Conservation (phyloP, 1,140 invertebrate genomes). For the Conus ventricosus region DNA sequence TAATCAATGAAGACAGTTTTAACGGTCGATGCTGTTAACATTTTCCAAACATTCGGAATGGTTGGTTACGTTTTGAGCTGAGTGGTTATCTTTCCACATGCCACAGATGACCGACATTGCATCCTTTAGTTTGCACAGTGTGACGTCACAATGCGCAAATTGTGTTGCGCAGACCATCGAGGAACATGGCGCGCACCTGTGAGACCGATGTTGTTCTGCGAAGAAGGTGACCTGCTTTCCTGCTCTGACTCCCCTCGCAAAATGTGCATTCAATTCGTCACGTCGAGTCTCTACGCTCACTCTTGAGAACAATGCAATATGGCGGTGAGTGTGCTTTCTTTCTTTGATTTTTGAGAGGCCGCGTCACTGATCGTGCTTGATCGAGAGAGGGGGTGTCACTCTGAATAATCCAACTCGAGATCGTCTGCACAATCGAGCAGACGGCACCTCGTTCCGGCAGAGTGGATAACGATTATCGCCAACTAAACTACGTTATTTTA, state of each 20-base stretch:
- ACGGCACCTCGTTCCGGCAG: slow-evolving; percentile 34
- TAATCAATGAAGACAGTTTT: too few species aligned
- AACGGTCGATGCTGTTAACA: too few species aligned
- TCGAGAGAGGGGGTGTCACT: slow-evolving; percentile 37
- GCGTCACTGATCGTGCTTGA: neutral
- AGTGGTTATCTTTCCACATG: neutral
- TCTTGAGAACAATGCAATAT: slow-evolving; percentile 29
- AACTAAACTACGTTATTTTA: slow-evolving; percentile 20
- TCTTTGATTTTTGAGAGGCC: slow-evolving; percentile 4
- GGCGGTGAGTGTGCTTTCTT: slow-evolving; percentile 30
- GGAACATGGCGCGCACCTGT: slow-evolving; percentile 41
- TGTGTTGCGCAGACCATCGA: slow-evolving; percentile 38
- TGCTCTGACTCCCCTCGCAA: slow-evolving; percentile 26
- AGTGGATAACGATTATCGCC: slow-evolving; percentile 25
- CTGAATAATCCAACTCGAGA: slow-evolving; percentile 35
- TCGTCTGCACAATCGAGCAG: slow-evolving; percentile 36
- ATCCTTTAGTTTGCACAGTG: slow-evolving; percentile 30
- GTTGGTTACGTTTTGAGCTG: too few species aligned
- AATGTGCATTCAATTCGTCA: slow-evolving; percentile 26
- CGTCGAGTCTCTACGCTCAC: slow-evolving; percentile 12
- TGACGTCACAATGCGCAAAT: slow-evolving; percentile 42
- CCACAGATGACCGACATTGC: slow-evolving; percentile 34
- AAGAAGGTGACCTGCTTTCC: slow-evolving; percentile 33
- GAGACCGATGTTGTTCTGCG: slow-evolving; percentile 35
- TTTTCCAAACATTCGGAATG: too few species aligned